Base-by-base conservation (phyloP, 2,113 vertebrate genomes). In the Microcebus murinus region DNA sequence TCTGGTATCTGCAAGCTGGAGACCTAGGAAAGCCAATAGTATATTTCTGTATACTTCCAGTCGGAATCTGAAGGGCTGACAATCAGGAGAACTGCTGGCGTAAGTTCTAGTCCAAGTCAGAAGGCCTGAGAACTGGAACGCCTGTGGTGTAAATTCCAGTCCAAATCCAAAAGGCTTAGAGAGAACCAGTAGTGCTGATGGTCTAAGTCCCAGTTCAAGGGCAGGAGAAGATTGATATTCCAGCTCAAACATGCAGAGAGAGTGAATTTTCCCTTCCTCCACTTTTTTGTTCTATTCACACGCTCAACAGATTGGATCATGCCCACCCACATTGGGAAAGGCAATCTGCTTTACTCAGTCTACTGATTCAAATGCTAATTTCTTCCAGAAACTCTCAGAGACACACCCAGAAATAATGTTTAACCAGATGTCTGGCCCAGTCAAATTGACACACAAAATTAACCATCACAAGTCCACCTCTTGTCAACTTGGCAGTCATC, bases 321-420 rank as follows among this genome's bases (percentile, higher is more conserved):
- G 79, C 61, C 85, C 85, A 88, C 90, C 61, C 68, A 68, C 61
- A 67, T 21, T 68, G 34, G 25, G 39, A 39, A 89, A 52, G 71
- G 70, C 39, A 93, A 61, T 89, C 85, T 96, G 90, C 70, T 89
- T 82, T 52, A 42, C 63, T 84, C 61, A 84, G 34, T 73, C 61
- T 84, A 89, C 61, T 84, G 50, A 77, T 82, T 88, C 55, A 93
- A 84, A 63, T 89, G 61, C 57, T 83, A 88, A 88, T 88, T 85
- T 83, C 79, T 83, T 88, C 77, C 68, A 76, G 70, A 92, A 92
- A 92, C 81, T 45, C 42, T 61, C 76, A 92, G 59, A 95, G 50
- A 95, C 39, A 92, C 25, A 95, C 31, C 25, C 34, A 63, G 71
- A 96, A 89, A 93, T 77, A 77, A 27, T 55, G 61, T 89, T 55